Base-by-base conservation (phyloP, 2,888 invertebrate genomes). In the Noctua janthina region DNA sequence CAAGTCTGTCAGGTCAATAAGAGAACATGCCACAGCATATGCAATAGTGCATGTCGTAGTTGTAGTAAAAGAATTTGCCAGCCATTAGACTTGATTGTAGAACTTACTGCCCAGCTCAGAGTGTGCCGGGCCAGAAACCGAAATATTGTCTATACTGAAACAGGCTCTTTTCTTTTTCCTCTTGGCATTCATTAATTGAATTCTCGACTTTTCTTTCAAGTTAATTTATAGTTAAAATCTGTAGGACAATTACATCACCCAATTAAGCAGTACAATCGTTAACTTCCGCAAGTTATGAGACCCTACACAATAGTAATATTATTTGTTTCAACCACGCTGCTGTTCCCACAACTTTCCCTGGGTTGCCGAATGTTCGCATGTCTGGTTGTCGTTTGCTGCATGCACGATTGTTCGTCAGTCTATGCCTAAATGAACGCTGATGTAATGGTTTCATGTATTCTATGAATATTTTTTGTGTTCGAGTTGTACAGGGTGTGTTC, bases 331-430 rank as follows among this genome's bases (percentile, higher is more conserved):
- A 29, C 8, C 54, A 46, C 29, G 15, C 49, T 54, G 64, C 49
- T 64, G 79, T 78, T 87, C 67, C 46, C 74, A 77, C 78, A 77
- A 82, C 88, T 87, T 87, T 87, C 85, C 74, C 74, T 13, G 66
- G 67, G 67, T 68, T 62, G 72, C 56, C 72, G 68, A 76, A 79
- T 77, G 71, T 79, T 87, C 62, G 88, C 88, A 78, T 88, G 87
- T 85, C 72, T 51, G 68, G 74, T 74, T 76, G 80, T 78, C 76
- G 79, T 87, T 82, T 78, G 76, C 13, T 67, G 43, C 54, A 62
- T 77, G 79, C 76, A 20, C 67, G 73, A 76, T 69, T 76, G 66
- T 75, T 84, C 74, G 39, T 20, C 51, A 23, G 15, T 46, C 70
- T 84, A 77, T 78, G 80, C 66, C 76, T 76, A 78, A 79, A 79